These are phyloP conservation scores for Labia minor DNA, from an alignment of 2,888 invertebrate genomes.

Conservation along the genomic window DNA sequence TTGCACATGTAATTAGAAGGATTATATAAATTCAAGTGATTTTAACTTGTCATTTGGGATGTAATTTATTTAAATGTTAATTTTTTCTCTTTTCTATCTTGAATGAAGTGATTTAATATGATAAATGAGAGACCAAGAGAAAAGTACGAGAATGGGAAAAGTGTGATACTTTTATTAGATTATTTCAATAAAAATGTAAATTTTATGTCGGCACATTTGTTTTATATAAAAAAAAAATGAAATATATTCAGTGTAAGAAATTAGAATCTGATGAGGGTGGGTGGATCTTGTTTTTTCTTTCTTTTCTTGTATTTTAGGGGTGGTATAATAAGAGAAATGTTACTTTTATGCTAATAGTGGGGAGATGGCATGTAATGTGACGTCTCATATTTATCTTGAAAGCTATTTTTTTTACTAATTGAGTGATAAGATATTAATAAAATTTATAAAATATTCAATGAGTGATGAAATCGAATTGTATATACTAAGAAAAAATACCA, in stretches of 20 bases:
- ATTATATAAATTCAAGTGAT: too few relatives aligned
- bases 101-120: not conserved
- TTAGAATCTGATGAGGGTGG: not conserved
- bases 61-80: too few relatives aligned
- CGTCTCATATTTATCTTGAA: not conserved
- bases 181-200: slow-evolving; percentile 13
- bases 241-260: slow-evolving; percentile 4
- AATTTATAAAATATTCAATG: too few relatives aligned
- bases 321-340: not conserved
- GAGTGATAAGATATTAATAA: too few relatives aligned
- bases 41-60: too few relatives aligned
- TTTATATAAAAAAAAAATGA: not conserved
- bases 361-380: not conserved
- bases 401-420: not conserved
- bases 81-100: not conserved
- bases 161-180: not conserved
- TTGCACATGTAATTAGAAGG: too few relatives aligned
- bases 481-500: too few relatives aligned
- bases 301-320: too few relatives aligned
- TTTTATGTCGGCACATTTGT: slow-evolving; percentile 5
- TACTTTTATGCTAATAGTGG: not conserved
- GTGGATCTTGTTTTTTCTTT: not conserved
- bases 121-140: not conserved
- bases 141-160: not conserved
- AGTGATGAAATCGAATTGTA: too few relatives aligned